Conservation (phyloP, 2,888 invertebrate species). For the Melieria picta region DNA sequence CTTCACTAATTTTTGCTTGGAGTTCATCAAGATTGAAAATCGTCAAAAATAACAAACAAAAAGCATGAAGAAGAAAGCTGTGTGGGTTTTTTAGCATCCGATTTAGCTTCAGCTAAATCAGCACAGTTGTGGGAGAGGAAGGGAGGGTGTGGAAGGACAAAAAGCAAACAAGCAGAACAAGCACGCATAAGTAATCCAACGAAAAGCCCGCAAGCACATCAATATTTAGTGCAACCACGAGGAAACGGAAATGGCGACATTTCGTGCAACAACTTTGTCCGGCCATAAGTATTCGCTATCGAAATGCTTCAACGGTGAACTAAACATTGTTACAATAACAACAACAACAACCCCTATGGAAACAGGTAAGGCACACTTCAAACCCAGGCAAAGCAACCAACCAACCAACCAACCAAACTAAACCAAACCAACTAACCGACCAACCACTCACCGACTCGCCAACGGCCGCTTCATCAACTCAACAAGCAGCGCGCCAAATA, state of each 20-base stretch:
- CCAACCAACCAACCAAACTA: background rate
- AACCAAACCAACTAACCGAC: background rate
- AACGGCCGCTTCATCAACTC: too few species aligned
- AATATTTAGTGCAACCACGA: constrained; percentile 36
- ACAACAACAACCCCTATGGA: background rate
- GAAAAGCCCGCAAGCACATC: constrained; percentile 27
- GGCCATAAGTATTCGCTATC: constrained; percentile 13
- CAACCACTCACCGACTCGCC: background rate
- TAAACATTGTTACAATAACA: background rate
- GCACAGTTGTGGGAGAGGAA: background rate
- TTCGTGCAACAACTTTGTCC: constrained; percentile 52
- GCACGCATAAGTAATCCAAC: constrained; percentile 18
- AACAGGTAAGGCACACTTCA: background rate
- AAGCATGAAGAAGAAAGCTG: background rate
- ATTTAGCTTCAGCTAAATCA: background rate
- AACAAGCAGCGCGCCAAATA: too few species aligned
- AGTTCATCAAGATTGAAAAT: too few species aligned
- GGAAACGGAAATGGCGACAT: constrained; percentile 58
- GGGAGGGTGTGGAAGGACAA: background rate
- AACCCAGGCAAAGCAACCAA: background rate
- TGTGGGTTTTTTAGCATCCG: background rate
- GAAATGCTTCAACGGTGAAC: background rate
- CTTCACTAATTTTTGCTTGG: too few species aligned
- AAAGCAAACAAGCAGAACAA: background rate
- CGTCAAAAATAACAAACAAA: too few species aligned